Evolutionary conservation across 1,140 invertebrate species (phyloP).

Genomic region (Drosophila miranda): DNA sequence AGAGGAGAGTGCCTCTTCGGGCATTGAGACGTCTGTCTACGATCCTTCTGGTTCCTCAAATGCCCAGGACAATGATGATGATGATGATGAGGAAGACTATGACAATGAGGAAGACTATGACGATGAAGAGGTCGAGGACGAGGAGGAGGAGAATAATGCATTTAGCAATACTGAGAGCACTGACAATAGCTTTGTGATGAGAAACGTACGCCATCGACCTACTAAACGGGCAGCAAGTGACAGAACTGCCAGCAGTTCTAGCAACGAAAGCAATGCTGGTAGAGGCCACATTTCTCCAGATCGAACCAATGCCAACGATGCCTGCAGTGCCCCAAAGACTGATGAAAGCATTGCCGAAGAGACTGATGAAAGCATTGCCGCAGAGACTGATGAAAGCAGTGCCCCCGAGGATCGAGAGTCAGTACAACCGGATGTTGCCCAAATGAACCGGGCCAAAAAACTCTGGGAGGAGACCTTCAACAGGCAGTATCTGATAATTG

Average conservation of each 20-base stretch:
- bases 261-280: too few species aligned
- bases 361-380: too few species aligned
- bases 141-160: background rate
- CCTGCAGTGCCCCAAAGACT: too few species aligned
- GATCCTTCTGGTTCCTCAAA: conserved; percentile 7
- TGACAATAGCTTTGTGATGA: too few species aligned
- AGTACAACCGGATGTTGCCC: background rate
- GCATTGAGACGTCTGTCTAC: conserved; percentile 67
- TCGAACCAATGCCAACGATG: too few species aligned
- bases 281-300: too few species aligned
- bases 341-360: too few species aligned
- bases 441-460: background rate
- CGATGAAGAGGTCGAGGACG: background rate
- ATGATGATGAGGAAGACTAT: background rate
- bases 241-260: background rate
- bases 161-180: background rate
- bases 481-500: conserved; percentile 54
- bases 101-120: background rate
- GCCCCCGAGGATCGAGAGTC: background rate
- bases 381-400: background rate
- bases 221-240: too few species aligned
- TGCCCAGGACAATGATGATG: background rate
- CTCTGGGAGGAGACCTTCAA: conserved; percentile 43
- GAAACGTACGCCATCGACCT: too few species aligned
- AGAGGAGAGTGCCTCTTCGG: conserved; percentile 65